Evolutionary conservation across 2,113 vertebrate genomes (phyloP).

Genomic region (Anguilla rostrata): DNA sequence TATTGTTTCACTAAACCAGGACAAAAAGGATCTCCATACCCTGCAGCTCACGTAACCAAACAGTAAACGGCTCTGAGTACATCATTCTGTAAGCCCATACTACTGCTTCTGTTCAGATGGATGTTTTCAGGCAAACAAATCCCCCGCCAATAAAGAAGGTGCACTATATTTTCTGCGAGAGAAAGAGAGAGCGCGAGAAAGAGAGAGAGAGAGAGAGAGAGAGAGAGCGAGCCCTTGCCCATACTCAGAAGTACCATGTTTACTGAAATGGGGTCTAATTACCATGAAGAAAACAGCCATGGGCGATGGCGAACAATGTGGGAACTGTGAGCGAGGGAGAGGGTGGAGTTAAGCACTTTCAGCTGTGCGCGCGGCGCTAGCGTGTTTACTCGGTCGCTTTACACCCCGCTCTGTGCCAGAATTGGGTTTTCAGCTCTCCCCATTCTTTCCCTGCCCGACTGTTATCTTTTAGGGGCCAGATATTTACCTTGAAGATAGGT

Average conservation of each 20-base stretch:
- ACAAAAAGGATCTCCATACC: not conserved
- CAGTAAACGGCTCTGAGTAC: not conserved
- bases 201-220: slow-evolving; percentile 1
- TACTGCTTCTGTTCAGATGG: not conserved
- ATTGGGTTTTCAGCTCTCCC: slow-evolving; percentile 12
- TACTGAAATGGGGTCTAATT: slow-evolving; percentile 72
- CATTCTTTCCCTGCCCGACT: slow-evolving; percentile 31
- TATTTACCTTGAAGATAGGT: slow-evolving; percentile 60
- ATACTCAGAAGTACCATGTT: slow-evolving; percentile 62
- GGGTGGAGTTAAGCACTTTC: slow-evolving; percentile 70
- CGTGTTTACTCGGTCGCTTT: slow-evolving; percentile 67
- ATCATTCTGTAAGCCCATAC: not conserved
- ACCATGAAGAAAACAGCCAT: slow-evolving; percentile 63
- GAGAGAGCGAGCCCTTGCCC: slow-evolving; percentile 21
- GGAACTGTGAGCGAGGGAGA: slow-evolving; percentile 61
- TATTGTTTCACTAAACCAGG: not conserved
- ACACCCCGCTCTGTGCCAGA: slow-evolving; percentile 49
- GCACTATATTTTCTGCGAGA: not conserved
- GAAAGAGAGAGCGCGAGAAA: not conserved
- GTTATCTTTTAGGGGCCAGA: slow-evolving; percentile 45
- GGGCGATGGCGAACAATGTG: slow-evolving; percentile 61
- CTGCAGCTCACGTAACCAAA: not conserved
- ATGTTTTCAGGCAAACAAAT: not conserved
- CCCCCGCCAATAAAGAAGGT: not conserved
- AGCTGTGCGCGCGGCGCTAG: slow-evolving; percentile 77